A percentile compares a stretch with the other conserved stretches of the same genome.
phyloP scores from a whole-genome alignment of 1,140 invertebrate genomes.

The Drosophila pandora region DNA sequence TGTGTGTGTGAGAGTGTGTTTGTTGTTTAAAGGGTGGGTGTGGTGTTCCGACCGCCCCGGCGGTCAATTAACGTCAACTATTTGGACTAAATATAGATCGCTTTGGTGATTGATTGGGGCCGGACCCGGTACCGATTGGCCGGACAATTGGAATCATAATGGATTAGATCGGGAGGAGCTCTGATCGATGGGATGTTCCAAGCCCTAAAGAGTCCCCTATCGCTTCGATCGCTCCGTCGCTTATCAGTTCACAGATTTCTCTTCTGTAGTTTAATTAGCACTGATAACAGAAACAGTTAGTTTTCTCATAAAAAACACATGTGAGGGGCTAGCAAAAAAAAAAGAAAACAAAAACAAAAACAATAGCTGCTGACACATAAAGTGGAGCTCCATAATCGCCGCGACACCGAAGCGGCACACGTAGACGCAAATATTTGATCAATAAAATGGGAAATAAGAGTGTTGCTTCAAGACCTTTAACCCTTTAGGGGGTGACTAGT shows the following conservation, averaged over 20 bases:
- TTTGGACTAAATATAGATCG: constrained; percentile 51
- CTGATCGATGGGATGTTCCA: constrained; percentile 38
- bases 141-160: constrained; percentile 29
- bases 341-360: constrained; percentile 22
- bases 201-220: constrained; percentile 4
- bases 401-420: constrained; percentile 22
- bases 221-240: constrained; percentile 5
- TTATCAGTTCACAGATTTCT: constrained; percentile 62
- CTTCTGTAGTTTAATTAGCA: constrained; percentile 52
- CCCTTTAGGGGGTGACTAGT: neutral
- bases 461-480: constrained; percentile 7
- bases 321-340: constrained; percentile 13
- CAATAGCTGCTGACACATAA: constrained; percentile 21
- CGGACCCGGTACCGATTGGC: neutral
- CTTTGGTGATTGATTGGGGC: constrained; percentile 52
- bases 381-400: constrained; percentile 26
- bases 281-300: constrained; percentile 54
- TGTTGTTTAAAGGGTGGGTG: neutral
- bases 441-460: constrained; percentile 49
- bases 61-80: constrained; percentile 58
- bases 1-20: too few species aligned
- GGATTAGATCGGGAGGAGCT: constrained; percentile 9
- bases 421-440: constrained; percentile 71
- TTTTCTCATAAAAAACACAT: constrained; percentile 31
- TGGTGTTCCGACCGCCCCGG: constrained; percentile 15